phyloP scores from a whole-genome alignment of 2,888 invertebrate genomes.

The Dasypolia templi region DNA sequence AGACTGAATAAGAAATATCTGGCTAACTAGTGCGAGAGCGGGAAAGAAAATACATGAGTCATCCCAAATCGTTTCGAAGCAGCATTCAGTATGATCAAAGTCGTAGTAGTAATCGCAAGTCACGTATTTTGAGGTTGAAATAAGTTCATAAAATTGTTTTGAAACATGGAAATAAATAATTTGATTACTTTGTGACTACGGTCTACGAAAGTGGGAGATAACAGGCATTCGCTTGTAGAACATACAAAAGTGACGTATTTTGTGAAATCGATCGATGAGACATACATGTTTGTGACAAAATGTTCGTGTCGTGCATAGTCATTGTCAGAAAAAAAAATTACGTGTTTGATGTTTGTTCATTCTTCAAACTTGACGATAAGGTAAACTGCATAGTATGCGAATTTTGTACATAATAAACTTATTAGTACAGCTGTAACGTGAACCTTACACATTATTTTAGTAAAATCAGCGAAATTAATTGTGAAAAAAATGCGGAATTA shows the following conservation, averaged over 20 bases:
- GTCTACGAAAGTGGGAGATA: background rate
- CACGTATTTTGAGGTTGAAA: background rate
- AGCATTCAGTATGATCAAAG: constrained; percentile 16
- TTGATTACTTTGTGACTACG: too few relatives aligned
- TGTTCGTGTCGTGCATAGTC: background rate
- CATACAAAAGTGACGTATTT: constrained; percentile 1
- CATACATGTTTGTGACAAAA: constrained; percentile 2
- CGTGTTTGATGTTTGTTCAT: constrained; percentile 10
- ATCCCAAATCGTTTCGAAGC: constrained; percentile 4
- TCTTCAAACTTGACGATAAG: background rate
- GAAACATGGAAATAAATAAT: background rate
- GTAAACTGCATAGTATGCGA: too few relatives aligned
- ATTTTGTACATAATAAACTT: background rate
- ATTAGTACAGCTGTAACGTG: background rate
- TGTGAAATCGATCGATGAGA: constrained; percentile 15
- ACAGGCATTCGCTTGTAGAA: background rate
- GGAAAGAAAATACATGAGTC: constrained; percentile 12
- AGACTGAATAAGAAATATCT: background rate
- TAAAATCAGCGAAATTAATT: background rate
- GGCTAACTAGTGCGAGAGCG: background rate
- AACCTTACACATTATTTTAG: background rate
- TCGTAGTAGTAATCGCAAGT: constrained; percentile 16
- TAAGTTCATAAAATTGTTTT: constrained; percentile 13
- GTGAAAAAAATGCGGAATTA: background rate
- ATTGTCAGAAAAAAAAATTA: background rate